Evolutionary conservation across 1,140 invertebrate species (phyloP), one percentile per base, ranked within the genome.

Genomic region (Sycophila sp.): DNA sequence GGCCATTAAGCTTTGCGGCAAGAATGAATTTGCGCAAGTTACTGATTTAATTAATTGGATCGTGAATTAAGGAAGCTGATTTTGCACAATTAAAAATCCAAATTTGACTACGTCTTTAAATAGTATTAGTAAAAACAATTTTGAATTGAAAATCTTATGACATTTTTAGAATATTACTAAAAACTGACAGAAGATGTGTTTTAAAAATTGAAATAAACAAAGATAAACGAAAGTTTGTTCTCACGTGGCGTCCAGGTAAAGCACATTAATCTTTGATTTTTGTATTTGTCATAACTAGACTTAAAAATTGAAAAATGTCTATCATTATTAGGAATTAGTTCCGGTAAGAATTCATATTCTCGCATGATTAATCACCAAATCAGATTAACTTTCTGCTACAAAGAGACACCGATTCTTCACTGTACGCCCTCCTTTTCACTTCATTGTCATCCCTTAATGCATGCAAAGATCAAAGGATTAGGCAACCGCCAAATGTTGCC

Each of bases 321-420:
- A 3, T 56, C 51, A 66, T 45, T 49, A 56, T 42, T 49, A 49
- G 65, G 59, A 40, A 68, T 68, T 47, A 58, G 55, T 45, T 58
- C 24, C 30, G 30, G n/a, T 13, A 10, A n/a, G 22, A n/a, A 56
- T 45, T 56, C 64, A 55, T 55, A 56, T 42, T 56, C 17, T 30
- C 22, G 36, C 13, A 26, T 32, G 64, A 67, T 67, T 56, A 67
- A 67, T 65, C 47, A 24, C 15, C 36, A 10, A 5, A 67, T 34
- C 51, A 56, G 17, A 67, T 55, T 34, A 53, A 40, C 58, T 58
- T 24, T 40, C 36, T 30, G 8, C 2, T 13, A 49, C 45, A 22
- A 40, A 17, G 24, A 30, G 11, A 15, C 28, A 40, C 34, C 24
- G 15, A 5, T 64, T 51, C 30, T 47, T 22, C 42, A 22, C 42